phyloP scores from a whole-genome alignment of 1,140 invertebrate species.

The Nebria ingens region DNA sequence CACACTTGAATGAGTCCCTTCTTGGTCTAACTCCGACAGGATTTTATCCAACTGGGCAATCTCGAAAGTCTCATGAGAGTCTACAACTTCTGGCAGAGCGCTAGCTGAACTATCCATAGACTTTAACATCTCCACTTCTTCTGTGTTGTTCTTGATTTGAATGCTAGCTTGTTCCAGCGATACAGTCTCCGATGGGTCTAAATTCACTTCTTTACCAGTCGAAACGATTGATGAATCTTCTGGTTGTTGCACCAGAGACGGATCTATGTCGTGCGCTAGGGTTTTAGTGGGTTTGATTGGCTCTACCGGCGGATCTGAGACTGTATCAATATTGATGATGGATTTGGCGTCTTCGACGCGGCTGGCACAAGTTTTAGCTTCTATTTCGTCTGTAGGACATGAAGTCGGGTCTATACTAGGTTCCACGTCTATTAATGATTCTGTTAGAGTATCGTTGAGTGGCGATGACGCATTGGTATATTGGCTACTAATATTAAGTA shows the following conservation, averaged over 20 bases:
- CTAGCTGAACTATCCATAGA: constrained; percentile 6
- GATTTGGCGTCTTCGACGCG: background rate
- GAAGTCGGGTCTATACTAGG: background rate
- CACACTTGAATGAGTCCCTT: constrained; percentile 18
- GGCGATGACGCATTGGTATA: constrained; percentile 13
- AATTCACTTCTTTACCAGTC: background rate
- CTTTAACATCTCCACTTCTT: constrained; percentile 16
- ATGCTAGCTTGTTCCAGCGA: background rate
- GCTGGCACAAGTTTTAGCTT: background rate
- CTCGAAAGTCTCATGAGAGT: constrained; percentile 24
- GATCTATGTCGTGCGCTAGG: constrained; percentile 23
- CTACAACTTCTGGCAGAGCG: constrained; percentile 17
- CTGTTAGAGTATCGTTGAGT: background rate
- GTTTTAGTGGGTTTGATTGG: constrained; percentile 34
- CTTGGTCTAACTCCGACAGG: constrained; percentile 25
- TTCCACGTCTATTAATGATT: background rate
- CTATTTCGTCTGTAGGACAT: background rate
- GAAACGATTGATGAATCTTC: background rate
- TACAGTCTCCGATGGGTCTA: background rate
- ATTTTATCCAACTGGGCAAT: constrained; percentile 30
- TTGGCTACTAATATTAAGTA: constrained; percentile 46
- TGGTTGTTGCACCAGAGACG: background rate
- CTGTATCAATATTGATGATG: background rate
- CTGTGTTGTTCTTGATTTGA: constrained; percentile 19
- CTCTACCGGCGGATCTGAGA: background rate